Evolutionary conservation across 2,113 vertebrate species (phyloP).

Genomic region (Motacilla alba): DNA sequence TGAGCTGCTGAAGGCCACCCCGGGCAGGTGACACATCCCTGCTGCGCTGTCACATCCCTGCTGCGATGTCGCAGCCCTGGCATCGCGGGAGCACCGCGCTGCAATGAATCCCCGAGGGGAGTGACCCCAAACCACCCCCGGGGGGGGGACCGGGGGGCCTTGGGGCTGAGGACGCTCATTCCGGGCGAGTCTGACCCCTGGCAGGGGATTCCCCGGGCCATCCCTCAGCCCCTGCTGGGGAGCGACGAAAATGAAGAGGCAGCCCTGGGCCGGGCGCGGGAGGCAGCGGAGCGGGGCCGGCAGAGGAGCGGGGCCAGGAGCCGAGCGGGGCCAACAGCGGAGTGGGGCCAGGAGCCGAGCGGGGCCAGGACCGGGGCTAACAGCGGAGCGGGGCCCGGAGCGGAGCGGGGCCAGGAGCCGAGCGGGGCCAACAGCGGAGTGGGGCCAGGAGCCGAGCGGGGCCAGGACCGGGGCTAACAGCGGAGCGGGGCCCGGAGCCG

Average conservation of each 20-base stretch:
- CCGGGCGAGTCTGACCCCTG: fast-evolving
- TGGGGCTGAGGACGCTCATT: neutral
- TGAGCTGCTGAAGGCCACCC: neutral
- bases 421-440: too few relatives aligned
- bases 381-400: too few relatives aligned
- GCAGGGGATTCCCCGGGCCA: neutral
- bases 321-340: too few relatives aligned
- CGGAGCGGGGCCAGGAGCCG: too few relatives aligned
- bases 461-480: too few relatives aligned
- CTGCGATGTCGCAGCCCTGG: too few relatives aligned
- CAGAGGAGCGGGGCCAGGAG: neutral
- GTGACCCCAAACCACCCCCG: fast-evolving
- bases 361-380: too few relatives aligned
- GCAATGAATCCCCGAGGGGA: neutral
- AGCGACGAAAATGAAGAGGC: fast-evolving
- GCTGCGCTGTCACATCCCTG: neutral
- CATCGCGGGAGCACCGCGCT: neutral
- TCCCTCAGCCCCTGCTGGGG: neutral
- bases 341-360: too few relatives aligned
- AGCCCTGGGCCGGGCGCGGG: fast-evolving
- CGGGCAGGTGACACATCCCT: neutral
- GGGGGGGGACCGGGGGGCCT: neutral
- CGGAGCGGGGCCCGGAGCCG: too few relatives aligned
- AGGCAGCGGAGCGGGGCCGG: neutral
- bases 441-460: too few relatives aligned